Base-by-base conservation (phyloP, 2,888 invertebrate species). In the Kryphioiulus occultus region DNA sequence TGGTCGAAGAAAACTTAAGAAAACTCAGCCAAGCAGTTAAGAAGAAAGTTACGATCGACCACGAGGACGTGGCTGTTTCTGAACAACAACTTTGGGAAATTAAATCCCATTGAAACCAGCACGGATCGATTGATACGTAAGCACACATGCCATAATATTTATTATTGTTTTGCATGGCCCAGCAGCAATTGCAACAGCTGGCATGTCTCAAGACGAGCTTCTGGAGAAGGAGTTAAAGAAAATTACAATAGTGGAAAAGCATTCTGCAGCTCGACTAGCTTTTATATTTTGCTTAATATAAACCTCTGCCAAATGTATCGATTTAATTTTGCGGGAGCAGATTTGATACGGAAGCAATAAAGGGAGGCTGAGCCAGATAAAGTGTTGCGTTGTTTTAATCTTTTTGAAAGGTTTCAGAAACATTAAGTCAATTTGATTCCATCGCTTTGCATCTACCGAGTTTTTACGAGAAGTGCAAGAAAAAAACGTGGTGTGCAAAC, bases 351-450 rank as follows among this genome's bases (percentile, higher is more conserved):
- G n/a, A 59, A 59, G n/a, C 53, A 59, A 59, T 59, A 59, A 59
- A 19, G n/a, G 53, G n/a, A 59, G n/a, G n/a, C n/a, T n/a, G 53
- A 59, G 53, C 53, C 53, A n/a, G 53, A n/a, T 59, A n/a, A n/a
- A 59, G n/a, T n/a, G 53, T 59, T 59, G 53, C 53, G 53, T 59
- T 59, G 53, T 59, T 59, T 59, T 59, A 59, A 59, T 59, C 53
- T 59, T 59, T 59, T 59, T 59, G 53, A 59, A 59, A 59, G 53
- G 53, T 59, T 59, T 59, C 53, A 59, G n/a, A 59, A 59, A 59
- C 53, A 59, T 59, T 59, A 59, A 59, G 53, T 59, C 53, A 59
- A 59, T 59, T 59, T 59, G 53, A 59, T 59, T 59, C 53, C 53
- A 59, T 59, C 53, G n/a, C 53, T 59, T 59, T n/a, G 19, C 53